Evolutionary conservation across 2,113 vertebrate species (phyloP), one percentile per base, ranked within the genome.

Genomic region (Malurus cyaneus): DNA sequence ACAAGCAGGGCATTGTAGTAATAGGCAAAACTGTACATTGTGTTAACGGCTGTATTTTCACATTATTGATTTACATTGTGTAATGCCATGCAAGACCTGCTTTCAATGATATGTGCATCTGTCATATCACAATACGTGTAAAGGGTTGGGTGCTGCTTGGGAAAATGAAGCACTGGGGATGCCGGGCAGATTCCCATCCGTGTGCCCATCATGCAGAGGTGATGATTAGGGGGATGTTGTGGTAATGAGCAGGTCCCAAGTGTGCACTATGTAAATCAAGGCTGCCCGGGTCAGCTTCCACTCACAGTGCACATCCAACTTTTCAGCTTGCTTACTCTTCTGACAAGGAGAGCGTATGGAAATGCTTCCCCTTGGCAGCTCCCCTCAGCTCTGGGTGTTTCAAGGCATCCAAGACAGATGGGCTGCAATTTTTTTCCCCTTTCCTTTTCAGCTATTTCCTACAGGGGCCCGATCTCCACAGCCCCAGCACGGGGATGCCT

Each of bases 1-100:
- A 94, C 94, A 95, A 97, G 90, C 74, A 87, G 71, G 80, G 79
- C 96, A 93, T 93, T 93, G 88, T 92, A 81, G 88, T 89, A 94
- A 94, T 96, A 91, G 94, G 97, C 91, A 93, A 96, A 97, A 94
- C 89, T 88, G 91, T 92, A 95, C 80, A 89, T 94, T 90, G 95
- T 93, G 93, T 97, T 96, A 95, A 95, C 81, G 94, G 92, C 91
- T 94, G 92, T 86, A 88, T 93, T 94, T 94, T 94, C 93, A 94
- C 81, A 52, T 95, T 94, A 86, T 94, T 94, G 93, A 93, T 92
- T 93, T 82, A 91, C 77, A 85, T 79, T 93, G 83, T 93, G 95
- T 89, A 94, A 95, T 71, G 86, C 80, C 81, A 92, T 72, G 92
- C 88, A 96, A 94, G 90, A 93, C 86, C 77, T 92, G 80, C 78